A percentile compares a stretch with the other conserved stretches of the same genome.
Conservation (phyloP, 2,888 invertebrate species). For the Aleiodes alternator region DNA sequence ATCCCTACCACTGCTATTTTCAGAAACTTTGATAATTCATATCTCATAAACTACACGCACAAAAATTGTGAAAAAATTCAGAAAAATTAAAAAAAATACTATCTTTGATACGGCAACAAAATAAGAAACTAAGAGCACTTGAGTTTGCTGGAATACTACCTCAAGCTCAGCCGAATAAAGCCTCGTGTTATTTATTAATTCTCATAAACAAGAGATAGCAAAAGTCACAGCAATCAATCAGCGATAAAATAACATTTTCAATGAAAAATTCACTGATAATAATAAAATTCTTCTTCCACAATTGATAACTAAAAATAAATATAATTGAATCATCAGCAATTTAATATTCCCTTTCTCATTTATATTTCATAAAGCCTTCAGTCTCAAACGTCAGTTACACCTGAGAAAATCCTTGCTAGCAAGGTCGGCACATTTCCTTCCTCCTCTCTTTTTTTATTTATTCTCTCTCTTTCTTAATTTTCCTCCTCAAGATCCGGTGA, state of each 20-base stretch:
- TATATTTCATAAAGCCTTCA: background rate
- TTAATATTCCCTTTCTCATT: background rate
- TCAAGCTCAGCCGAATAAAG: too few relatives aligned
- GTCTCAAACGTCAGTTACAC: background rate
- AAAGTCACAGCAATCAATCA: background rate
- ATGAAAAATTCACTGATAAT: background rate
- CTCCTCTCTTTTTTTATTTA: background rate
- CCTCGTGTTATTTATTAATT: background rate
- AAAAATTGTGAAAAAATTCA: too few relatives aligned
- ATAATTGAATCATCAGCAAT: too few relatives aligned
- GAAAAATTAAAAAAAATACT: too few relatives aligned
- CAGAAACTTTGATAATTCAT: too few relatives aligned
- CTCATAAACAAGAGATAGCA: background rate
- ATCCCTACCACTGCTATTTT: too few relatives aligned
- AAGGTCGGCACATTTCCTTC: conserved; percentile 19
- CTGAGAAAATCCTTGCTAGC: conserved; percentile 18
- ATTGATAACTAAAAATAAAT: background rate
- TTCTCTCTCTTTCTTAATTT: conserved; percentile 23
- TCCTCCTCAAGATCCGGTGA: conserved; percentile 34
- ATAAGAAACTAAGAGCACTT: too few relatives aligned
- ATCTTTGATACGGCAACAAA: too few relatives aligned
- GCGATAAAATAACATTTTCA: too few relatives aligned
- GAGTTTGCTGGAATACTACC: too few relatives aligned
- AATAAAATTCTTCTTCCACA: too few relatives aligned
- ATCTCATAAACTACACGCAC: too few relatives aligned